Base-by-base conservation (phyloP, 2,888 invertebrate species). In the Drosophila histrio region DNA sequence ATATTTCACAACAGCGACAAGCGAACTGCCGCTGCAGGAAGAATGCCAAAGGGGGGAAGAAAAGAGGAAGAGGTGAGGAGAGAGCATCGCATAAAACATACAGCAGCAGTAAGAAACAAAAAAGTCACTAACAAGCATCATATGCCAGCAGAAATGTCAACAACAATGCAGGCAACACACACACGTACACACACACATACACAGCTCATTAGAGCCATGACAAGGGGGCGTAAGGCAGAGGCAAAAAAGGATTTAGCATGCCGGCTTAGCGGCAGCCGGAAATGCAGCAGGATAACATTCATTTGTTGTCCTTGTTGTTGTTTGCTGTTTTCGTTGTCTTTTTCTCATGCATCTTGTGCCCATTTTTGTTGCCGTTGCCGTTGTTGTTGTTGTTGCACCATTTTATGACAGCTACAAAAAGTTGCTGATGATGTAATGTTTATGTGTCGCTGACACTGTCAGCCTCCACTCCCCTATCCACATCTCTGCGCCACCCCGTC, bases 131-230 rank as follows among this genome's bases (percentile, higher is more conserved):
- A 84, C 88, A 84, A 84, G 87, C 84, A 86, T 83, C 84, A 88
- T 88, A 84, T 84, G 88, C 88, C 86, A 81, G 84, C 81, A 79
- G 72, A 88, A 88, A 83, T 80, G 87, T 80, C 87, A 87, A 85
- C 87, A 87, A 87, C 88, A 87, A 79, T 81, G 79, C 78, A 34
- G 11, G 28, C 65, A 50, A 15, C 41, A 44, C 41, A 60, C 63
- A 47, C 39, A 62, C 61, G 46, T 59, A 52, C 58, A 44, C 71
- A 54, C 60, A 44, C 52, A 47, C 78, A 77, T 64, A 70, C 44
- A 76, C 72, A 81, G 86, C 83, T 83, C 83, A 83, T 83, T 83
- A 83, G 88, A 83, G 83, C 53, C 58, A 8, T 68, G 83, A 72
- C 72, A 74, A 47, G 66, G 26, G 24, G 15, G 39, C 36, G 9